phyloP scores from a whole-genome alignment of 2,797 vertebrate genomes.

The Mareca penelope region DNA sequence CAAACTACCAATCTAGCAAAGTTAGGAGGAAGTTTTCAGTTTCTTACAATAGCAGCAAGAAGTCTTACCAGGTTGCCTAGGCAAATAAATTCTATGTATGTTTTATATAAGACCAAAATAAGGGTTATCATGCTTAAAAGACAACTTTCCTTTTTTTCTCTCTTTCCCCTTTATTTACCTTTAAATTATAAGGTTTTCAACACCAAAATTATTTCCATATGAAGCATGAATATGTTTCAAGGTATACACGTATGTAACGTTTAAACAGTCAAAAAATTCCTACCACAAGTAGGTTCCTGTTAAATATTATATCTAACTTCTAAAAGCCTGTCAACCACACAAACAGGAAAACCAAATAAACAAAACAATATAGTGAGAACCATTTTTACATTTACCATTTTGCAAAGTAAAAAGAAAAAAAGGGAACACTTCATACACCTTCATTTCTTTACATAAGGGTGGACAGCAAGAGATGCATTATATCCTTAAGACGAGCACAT shows the following conservation, averaged over 20 bases:
- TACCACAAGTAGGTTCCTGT: neutral
- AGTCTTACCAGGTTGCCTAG: neutral
- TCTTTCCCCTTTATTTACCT: neutral
- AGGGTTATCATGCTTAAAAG: neutral
- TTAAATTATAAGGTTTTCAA: neutral
- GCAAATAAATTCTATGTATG: neutral
- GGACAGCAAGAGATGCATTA: neutral
- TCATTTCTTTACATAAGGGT: neutral
- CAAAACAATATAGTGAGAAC: neutral
- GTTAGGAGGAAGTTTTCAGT: neutral
- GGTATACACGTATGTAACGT: neutral
- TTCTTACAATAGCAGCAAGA: neutral
- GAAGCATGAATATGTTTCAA: neutral
- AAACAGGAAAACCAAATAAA: neutral
- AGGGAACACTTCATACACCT: neutral
- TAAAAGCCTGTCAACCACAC: neutral
- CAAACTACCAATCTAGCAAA: neutral
- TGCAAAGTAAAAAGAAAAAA: neutral
- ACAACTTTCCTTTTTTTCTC: neutral
- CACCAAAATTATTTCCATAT: neutral
- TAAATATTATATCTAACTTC: neutral
- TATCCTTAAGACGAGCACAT: fast-evolving
- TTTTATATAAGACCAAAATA: neutral
- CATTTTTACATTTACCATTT: neutral
- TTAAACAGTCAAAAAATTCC: neutral